A percentile compares a stretch with the other conserved stretches of the same genome.
These are phyloP conservation scores for Notamacropus eugenii DNA, from an alignment of 2,797 vertebrate genomes.

Conservation along the genomic window DNA sequence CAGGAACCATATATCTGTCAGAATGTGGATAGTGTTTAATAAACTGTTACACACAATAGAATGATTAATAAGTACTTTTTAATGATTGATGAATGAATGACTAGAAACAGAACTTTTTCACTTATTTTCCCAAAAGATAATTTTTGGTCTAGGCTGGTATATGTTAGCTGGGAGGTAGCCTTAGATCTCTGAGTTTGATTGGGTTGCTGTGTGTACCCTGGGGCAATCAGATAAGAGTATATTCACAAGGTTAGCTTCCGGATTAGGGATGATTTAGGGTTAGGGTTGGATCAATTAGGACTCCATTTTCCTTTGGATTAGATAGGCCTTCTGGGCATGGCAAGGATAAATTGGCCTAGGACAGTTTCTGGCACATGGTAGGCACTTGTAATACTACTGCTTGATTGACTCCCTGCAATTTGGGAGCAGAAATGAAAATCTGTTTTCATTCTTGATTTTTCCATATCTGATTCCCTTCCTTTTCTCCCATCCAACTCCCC, in stretches of 20 bases:
- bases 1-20: not conserved
- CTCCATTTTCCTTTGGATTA: not conserved
- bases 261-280: not conserved
- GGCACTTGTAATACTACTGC: not conserved
- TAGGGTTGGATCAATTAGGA: not conserved
- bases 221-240: not conserved
- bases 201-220: too few relatives aligned
- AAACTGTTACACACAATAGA: not conserved
- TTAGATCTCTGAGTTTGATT: too few relatives aligned
- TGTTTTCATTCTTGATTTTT: not conserved
- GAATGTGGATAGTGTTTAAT: not conserved
- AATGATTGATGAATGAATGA: not conserved
- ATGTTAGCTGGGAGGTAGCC: too few relatives aligned
- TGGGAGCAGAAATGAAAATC: not conserved
- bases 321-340: not conserved
- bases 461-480: too few relatives aligned
- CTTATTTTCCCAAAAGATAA: not conserved
- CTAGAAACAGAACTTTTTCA: not conserved
- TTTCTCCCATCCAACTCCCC: too few relatives aligned
- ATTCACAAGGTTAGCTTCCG: conserved; percentile 13
- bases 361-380: not conserved
- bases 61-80: not conserved
- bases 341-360: too few relatives aligned
- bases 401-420: not conserved
- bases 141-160: too few relatives aligned